Evolutionary conservation across 2,888 invertebrate genomes (phyloP), one percentile per base, ranked within the genome.

Genomic region (Andrena bicolor): DNA sequence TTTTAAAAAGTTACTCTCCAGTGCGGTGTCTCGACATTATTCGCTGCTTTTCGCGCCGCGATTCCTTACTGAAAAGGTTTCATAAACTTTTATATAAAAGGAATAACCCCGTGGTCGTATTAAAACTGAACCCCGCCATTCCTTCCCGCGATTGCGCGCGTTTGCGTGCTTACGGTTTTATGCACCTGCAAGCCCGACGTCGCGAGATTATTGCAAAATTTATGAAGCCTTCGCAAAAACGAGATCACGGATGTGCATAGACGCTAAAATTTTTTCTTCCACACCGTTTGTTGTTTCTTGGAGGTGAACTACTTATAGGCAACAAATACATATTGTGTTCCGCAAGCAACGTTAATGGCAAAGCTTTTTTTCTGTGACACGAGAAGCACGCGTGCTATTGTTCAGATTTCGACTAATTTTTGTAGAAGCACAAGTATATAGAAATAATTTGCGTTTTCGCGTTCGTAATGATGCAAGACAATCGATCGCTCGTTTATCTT

Each of bases 171-270:
- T 10, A 5, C 26, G 26, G 35, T 51, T 77, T 79, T 72, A 79
- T 13, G 60, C 7, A 28, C 23, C 28, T 63, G 48, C 48, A 7
- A 23, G 35, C 8, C 32, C 20, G 28, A 5, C 65, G 35, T 28
- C 28, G 68, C 41, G 10, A 68, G 73, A 80, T 81, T 73, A 80
- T 80, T 68, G 64, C 41, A 30, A 53, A 68, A 68, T 80, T 80
- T 80, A 64, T 73, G 58, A 64, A 80, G 48, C 26, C 16, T 41
- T 66, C 56, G 20, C 41, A 32, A 80, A 80, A 65, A 78, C 6
- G 6, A 28, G 48, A 23, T 10, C 10, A 26, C n/a, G n/a, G n/a
- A 30, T 23, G 35, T 53, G 51, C 58, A 77, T 32, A 63, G 30
- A 61, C 41, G 35, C 26, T 71, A 41, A 70, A 41, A n/a, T 41